phyloP scores from a whole-genome alignment of 2,888 invertebrate species.

The Willowsia nigromaculata region DNA sequence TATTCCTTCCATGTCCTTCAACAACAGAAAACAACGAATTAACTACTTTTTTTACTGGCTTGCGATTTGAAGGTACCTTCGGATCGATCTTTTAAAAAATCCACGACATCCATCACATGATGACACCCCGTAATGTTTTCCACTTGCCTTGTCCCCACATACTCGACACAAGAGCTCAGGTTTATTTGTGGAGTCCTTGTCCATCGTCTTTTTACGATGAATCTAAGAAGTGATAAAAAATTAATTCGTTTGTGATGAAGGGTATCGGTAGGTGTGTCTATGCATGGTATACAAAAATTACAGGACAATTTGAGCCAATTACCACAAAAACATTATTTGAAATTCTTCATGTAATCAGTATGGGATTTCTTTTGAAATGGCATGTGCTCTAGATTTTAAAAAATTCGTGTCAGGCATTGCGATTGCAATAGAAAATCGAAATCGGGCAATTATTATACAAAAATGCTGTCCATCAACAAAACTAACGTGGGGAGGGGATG shows the following conservation, averaged over 20 bases:
- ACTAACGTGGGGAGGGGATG: too few relatives aligned
- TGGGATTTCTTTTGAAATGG: neutral
- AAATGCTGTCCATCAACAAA: too few relatives aligned
- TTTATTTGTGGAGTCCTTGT: conserved; percentile 60
- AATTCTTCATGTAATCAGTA: neutral
- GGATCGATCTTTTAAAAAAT: conserved; percentile 95
- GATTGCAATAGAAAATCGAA: too few relatives aligned
- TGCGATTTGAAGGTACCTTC: too few relatives aligned
- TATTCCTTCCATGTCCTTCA: too few relatives aligned
- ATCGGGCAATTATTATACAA: too few relatives aligned
- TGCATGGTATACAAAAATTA: neutral
- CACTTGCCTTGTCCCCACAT: conserved; percentile 89
- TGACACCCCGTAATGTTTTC: conserved; percentile 94
- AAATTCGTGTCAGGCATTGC: too few relatives aligned
- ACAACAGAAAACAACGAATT: too few relatives aligned
- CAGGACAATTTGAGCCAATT: neutral
- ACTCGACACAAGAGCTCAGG: conserved; percentile 88
- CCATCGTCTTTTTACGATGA: conserved; percentile 44
- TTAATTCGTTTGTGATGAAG: neutral
- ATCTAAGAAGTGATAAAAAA: neutral
- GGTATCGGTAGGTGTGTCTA: neutral
- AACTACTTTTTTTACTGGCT: too few relatives aligned
- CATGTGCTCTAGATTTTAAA: too few relatives aligned
- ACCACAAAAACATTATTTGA: neutral
- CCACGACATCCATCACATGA: conserved; percentile 93